phyloP scores from a whole-genome alignment of 2,113 vertebrate genomes.

The Syngnathus floridae region DNA sequence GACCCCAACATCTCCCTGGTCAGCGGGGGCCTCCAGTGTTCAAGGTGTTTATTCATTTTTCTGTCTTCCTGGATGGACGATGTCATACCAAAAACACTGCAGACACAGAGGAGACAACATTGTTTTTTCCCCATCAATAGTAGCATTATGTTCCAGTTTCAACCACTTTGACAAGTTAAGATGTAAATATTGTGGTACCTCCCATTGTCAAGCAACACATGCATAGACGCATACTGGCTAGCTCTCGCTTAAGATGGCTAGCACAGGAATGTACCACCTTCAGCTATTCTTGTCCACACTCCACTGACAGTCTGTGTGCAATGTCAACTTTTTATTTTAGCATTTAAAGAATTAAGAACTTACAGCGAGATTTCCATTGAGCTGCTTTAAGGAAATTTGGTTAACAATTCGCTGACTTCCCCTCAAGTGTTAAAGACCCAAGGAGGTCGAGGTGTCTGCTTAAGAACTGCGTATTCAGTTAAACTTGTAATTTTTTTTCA shows the following conservation, averaged over 20 bases:
- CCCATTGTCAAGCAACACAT: conserved; percentile 50
- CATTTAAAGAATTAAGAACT: conserved; percentile 39
- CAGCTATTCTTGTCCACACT: conserved; percentile 54
- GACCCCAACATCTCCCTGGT: conserved; percentile 34
- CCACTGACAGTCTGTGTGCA: conserved; percentile 52
- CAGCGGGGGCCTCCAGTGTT: conserved; percentile 19
- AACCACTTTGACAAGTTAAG: conserved; percentile 44
- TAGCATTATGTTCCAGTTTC: conserved; percentile 62
- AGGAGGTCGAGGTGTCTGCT: conserved; percentile 45
- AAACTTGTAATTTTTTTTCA: conserved; percentile 26
- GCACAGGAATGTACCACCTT: conserved; percentile 42
- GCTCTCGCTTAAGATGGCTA: conserved; percentile 21
- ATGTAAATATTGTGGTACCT: conserved; percentile 78
- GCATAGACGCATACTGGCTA: conserved; percentile 11
- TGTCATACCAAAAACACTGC: conserved; percentile 51
- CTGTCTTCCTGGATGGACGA: conserved; percentile 61
- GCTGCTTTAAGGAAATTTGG: conserved; percentile 46
- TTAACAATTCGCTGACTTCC: conserved; percentile 22
- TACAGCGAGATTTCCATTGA: conserved; percentile 29
- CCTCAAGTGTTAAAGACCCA: conserved; percentile 52
- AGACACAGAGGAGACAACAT: conserved; percentile 31
- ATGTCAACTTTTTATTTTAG: conserved; percentile 41
- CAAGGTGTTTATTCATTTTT: conserved; percentile 39
- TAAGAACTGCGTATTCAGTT: conserved; percentile 51
- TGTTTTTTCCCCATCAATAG: conserved; percentile 49